phyloP scores from a whole-genome alignment of 2,888 invertebrate genomes.

The Calephelis perditalis region DNA sequence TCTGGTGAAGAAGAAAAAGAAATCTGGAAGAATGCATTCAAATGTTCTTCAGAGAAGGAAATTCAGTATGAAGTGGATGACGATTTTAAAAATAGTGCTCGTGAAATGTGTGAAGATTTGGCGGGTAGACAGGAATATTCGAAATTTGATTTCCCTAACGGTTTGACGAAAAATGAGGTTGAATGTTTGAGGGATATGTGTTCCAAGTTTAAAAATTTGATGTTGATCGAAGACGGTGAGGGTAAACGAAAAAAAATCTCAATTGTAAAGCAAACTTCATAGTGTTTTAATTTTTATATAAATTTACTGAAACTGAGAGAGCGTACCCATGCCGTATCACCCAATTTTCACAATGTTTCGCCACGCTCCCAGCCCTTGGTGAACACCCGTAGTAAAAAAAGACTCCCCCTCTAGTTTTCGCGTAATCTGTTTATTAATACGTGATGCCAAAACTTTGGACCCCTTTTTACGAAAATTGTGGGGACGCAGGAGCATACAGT shows the following conservation, averaged over 20 bases:
- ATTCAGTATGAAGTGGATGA: slow-evolving; percentile 46
- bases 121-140: slow-evolving; percentile 44
- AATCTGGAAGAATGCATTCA: slow-evolving; percentile 58
- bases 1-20: slow-evolving; percentile 42
- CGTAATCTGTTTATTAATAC: no score
- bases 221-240: slow-evolving; percentile 44
- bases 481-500: no score
- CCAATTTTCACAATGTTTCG: no score
- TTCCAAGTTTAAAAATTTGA: slow-evolving; percentile 42
- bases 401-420: no score
- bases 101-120: slow-evolving; percentile 57
- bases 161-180: slow-evolving; percentile 48
- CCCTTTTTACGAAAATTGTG: no score
- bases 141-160: slow-evolving; percentile 52
- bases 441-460: no score
- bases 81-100: slow-evolving; percentile 49
- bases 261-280: slow-evolving; percentile 42
- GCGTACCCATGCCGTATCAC: no score
- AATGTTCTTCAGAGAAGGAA: slow-evolving; percentile 34
- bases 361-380: no score
- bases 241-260: slow-evolving; percentile 45
- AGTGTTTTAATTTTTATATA: not conserved
- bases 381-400: no score
- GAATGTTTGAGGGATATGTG: slow-evolving; percentile 49
- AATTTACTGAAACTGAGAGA: no score